Conservation (phyloP, 2,888 invertebrate genomes). For the Drosophila setosimentum region DNA sequence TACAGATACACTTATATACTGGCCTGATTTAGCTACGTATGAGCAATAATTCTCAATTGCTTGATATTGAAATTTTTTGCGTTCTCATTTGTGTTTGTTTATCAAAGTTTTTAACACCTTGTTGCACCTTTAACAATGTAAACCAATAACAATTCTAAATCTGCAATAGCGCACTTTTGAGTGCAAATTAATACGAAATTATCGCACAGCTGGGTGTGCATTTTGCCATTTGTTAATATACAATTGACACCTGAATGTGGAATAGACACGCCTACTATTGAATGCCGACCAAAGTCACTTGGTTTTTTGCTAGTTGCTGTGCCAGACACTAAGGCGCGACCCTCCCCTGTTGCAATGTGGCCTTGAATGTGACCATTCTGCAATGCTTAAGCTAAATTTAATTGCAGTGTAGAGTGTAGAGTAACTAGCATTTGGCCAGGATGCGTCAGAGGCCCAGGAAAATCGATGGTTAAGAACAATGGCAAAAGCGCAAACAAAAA, state of each 20-base stretch:
- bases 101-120: conserved; percentile 45
- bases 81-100: conserved; percentile 38
- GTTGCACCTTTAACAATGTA: conserved; percentile 28
- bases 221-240: conserved; percentile 26
- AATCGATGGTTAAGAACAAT: conserved; percentile 51
- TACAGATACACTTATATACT: conserved; percentile 1
- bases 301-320: neutral
- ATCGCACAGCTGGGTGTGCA: conserved; percentile 23
- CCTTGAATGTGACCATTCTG: conserved; percentile 38
- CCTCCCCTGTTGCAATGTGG: conserved; percentile 5
- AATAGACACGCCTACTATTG: conserved; percentile 35
- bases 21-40: conserved; percentile 5
- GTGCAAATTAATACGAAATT: conserved; percentile 64
- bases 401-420: conserved; percentile 46
- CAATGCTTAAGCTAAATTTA: conserved; percentile 52
- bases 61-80: conserved; percentile 34
- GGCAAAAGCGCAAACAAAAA: neutral
- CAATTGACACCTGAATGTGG: conserved; percentile 28
- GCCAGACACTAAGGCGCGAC: conserved; percentile 53
- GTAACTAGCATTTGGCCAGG: conserved; percentile 20
- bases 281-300: conserved; percentile 19
- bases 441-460: conserved; percentile 27
- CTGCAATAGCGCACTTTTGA: conserved; percentile 26
- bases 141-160: neutral
- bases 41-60: conserved; percentile 31